These are phyloP conservation scores for Branchellion lobata DNA, from an alignment of 2,888 invertebrate genomes.

Conservation along the genomic window DNA sequence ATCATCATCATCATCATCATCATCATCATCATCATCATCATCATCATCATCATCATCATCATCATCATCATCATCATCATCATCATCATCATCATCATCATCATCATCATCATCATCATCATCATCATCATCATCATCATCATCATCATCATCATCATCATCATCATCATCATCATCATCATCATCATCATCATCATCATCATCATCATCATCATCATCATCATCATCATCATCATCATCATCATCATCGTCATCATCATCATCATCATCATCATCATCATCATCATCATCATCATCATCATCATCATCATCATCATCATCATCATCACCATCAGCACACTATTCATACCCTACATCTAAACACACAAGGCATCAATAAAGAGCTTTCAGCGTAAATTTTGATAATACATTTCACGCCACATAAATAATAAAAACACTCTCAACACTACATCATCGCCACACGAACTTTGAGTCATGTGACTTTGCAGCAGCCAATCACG, in stretches of 20 bases:
- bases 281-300: slow-evolving; percentile 38
- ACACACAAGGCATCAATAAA: too few species aligned
- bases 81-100: slow-evolving; percentile 32
- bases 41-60: slow-evolving; percentile 14
- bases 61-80: slow-evolving; percentile 6
- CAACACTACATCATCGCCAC: too few species aligned
- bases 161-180: slow-evolving; percentile 19
- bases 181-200: too few species aligned
- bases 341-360: too few species aligned
- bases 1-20: slow-evolving; percentile 11
- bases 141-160: slow-evolving; percentile 16
- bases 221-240: slow-evolving; percentile 33
- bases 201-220: not conserved
- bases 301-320: slow-evolving; percentile 38
- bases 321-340: slow-evolving; percentile 27
- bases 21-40: slow-evolving; percentile 11
- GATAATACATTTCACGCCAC: too few species aligned
- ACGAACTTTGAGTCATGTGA: too few species aligned
- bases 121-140: slow-evolving; percentile 23
- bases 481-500: too few species aligned
- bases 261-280: slow-evolving; percentile 38
- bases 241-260: slow-evolving; percentile 26
- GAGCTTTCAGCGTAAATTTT: too few species aligned
- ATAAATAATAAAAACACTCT: too few species aligned
- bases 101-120: slow-evolving; percentile 29